Evolutionary conservation across 2,113 vertebrate species (phyloP).

Genomic region (Platycercus adscitus): DNA sequence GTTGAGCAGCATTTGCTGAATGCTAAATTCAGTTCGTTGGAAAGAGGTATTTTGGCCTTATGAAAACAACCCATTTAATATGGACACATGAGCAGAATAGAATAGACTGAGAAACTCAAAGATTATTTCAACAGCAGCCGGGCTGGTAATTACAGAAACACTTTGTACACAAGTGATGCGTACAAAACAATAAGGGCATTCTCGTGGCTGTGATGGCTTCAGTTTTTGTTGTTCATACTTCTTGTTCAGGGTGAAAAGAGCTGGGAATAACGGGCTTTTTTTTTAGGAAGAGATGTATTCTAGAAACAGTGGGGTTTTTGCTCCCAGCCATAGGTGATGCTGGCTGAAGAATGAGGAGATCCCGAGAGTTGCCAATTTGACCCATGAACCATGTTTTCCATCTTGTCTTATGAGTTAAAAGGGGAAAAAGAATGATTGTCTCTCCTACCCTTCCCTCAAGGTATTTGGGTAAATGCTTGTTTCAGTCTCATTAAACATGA

Average conservation of each 20-base stretch:
- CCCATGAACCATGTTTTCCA: background rate
- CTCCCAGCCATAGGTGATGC: background rate
- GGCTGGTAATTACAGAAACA: slow-evolving; percentile 1
- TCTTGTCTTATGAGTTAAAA: background rate
- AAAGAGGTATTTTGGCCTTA: slow-evolving; percentile 9
- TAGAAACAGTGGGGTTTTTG: background rate
- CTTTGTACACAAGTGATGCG: background rate
- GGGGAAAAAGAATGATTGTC: background rate
- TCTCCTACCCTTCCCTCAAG: background rate
- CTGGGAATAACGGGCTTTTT: background rate
- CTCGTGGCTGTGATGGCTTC: background rate
- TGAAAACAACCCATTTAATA: background rate
- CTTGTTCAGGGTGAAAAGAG: background rate
- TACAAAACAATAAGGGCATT: slow-evolving; percentile 25
- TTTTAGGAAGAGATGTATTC: background rate
- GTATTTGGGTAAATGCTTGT: background rate
- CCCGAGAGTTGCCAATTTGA: background rate
- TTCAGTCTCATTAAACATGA: background rate
- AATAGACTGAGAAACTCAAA: background rate
- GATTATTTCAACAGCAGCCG: slow-evolving; percentile 2
- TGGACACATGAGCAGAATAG: background rate
- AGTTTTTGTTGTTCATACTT: background rate
- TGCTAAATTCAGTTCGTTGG: background rate
- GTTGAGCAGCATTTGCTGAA: slow-evolving; percentile 34
- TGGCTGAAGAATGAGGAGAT: background rate